Evolutionary conservation across 2,113 vertebrate genomes (phyloP).

Genomic region (Neolamprologus longior): DNA sequence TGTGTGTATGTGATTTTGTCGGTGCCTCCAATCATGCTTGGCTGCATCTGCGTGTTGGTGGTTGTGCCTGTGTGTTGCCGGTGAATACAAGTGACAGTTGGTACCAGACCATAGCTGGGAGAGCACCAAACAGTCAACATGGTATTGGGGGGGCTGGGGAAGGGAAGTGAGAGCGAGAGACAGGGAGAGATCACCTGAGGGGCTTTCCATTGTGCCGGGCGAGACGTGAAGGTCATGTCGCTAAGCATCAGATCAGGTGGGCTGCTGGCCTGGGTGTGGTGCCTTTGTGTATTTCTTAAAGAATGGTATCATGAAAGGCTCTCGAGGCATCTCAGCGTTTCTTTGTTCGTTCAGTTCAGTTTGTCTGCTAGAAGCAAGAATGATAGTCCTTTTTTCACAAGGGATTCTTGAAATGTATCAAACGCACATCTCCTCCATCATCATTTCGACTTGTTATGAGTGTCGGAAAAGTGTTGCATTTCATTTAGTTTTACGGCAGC

Average conservation of each 20-base stretch:
- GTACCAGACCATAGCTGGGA: slow-evolving; percentile 18
- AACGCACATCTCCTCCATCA: not conserved
- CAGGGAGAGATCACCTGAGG: slow-evolving; percentile 9
- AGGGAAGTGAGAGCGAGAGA: not conserved
- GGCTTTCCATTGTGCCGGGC: slow-evolving; percentile 28
- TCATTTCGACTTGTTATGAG: not conserved
- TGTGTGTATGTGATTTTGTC: not conserved
- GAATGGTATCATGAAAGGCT: slow-evolving; percentile 21
- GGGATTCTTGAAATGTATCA: not conserved
- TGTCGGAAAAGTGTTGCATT: not conserved
- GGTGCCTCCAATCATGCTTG: not conserved
- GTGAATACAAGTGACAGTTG: slow-evolving; percentile 38
- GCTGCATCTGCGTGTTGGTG: slow-evolving; percentile 21
- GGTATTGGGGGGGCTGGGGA: slow-evolving; percentile 4
- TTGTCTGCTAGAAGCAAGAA: not conserved
- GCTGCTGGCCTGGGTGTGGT: slow-evolving; percentile 19
- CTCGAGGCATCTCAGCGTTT: slow-evolving; percentile 13
- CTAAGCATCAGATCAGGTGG: slow-evolving; percentile 63
- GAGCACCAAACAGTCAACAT: not conserved
- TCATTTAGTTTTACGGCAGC: not conserved
- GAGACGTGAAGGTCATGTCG: slow-evolving; percentile 64
- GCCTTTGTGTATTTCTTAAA: slow-evolving; percentile 1
- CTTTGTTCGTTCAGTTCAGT: not conserved
- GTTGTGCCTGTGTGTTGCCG: not conserved
- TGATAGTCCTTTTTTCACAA: not conserved